These are phyloP conservation scores for Eristalis arbustorum DNA, from an alignment of 2,888 invertebrate species.

Conservation along the genomic window DNA sequence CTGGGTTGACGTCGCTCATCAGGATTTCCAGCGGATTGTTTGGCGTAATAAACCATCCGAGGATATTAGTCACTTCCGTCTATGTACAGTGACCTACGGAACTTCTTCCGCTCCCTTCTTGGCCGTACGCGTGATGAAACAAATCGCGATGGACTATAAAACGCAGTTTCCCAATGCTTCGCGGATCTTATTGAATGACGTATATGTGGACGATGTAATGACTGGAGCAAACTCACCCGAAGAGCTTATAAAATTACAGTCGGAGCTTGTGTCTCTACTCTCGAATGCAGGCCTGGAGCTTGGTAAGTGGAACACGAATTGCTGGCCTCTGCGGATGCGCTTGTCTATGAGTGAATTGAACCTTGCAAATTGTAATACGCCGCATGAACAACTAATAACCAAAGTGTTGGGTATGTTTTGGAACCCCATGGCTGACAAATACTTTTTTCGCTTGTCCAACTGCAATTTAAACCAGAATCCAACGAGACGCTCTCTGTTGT, in stretches of 20 bases:
- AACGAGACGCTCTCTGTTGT: no score
- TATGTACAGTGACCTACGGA: slow-evolving; percentile 15
- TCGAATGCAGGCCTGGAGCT: slow-evolving; percentile 11
- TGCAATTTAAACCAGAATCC: no score
- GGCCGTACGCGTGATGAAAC: background rate
- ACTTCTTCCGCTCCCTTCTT: background rate
- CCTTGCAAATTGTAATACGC: background rate
- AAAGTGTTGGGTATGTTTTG: background rate
- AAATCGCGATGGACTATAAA: no score
- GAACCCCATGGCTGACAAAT: background rate
- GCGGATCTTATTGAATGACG: no score
- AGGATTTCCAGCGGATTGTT: no score
- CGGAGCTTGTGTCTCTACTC: background rate
- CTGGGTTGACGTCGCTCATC: no score
- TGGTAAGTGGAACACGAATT: background rate
- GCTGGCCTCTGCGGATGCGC: background rate
- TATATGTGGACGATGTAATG: background rate
- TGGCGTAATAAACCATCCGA: no score
- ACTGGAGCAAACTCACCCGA: background rate
- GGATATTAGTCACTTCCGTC: no score
- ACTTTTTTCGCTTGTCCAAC: no score
- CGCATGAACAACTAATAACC: background rate
- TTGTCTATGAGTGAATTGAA: background rate
- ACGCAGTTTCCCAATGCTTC: no score
- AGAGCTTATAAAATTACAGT: no score